phyloP scores from a whole-genome alignment of 2,113 vertebrate species.

The Corvus hawaiiensis region DNA sequence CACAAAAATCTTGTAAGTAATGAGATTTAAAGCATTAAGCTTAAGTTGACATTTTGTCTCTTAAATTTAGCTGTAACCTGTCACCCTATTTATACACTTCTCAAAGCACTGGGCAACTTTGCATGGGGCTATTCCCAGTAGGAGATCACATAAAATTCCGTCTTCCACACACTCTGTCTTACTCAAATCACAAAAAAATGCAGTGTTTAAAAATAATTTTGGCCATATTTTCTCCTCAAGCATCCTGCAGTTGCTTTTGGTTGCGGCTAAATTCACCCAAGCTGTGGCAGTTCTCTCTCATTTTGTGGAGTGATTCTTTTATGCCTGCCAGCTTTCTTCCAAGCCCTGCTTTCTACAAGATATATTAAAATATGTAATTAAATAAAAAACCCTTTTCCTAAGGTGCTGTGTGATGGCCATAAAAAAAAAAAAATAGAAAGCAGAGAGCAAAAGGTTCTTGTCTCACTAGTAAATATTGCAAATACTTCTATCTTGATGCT shows the following conservation, averaged over 20 bases:
- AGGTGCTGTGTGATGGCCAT: not conserved
- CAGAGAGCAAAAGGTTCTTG: not conserved
- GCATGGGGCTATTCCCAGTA: not conserved
- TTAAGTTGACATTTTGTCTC: slow-evolving; percentile 16
- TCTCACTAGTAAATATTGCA: not conserved
- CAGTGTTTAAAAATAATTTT: not conserved
- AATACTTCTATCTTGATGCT: not conserved
- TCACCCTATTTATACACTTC: slow-evolving; percentile 23
- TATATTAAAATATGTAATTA: not conserved
- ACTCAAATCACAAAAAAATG: not conserved
- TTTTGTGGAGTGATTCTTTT: not conserved
- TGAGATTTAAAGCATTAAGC: slow-evolving; percentile 26
- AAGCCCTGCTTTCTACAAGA: not conserved
- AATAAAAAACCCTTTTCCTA: not conserved
- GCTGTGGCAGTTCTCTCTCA: not conserved
- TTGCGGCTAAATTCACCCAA: not conserved
- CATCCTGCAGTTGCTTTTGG: not conserved
- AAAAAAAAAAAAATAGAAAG: not conserved
- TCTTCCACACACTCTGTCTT: not conserved
- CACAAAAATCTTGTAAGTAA: slow-evolving; percentile 12
- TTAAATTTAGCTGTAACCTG: slow-evolving; percentile 41
- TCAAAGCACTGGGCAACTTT: not conserved
- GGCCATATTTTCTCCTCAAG: not conserved
- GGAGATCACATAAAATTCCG: not conserved
- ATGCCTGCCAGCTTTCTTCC: not conserved